Evolutionary conservation across 2,113 vertebrate genomes (phyloP).

Genomic region (Perca fluviatilis): DNA sequence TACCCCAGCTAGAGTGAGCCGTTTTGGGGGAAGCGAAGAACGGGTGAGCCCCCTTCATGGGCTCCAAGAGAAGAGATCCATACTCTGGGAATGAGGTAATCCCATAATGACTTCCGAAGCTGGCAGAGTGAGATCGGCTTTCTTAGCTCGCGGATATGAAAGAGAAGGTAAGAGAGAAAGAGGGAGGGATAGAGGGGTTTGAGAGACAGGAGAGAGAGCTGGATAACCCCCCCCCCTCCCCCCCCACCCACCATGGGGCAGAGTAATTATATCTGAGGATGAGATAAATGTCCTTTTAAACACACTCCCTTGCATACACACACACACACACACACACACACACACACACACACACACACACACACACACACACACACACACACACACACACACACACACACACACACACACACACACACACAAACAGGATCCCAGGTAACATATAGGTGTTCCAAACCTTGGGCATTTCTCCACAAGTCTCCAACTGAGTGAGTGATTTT

Average conservation of each 20-base stretch:
- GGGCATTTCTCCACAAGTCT: constrained; percentile 70
- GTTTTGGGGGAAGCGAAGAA: constrained; percentile 37
- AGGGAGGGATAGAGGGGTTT: constrained; percentile 27
- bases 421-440: constrained; percentile 56
- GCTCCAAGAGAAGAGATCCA: constrained; percentile 57
- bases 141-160: constrained; percentile 40
- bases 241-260: constrained; percentile 52
- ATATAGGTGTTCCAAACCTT: constrained; percentile 68
- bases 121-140: constrained; percentile 62
- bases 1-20: constrained; percentile 32
- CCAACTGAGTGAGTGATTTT: constrained; percentile 75
- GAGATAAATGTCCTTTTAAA: constrained; percentile 80
- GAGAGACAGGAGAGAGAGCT: constrained; percentile 33
- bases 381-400: constrained; percentile 27
- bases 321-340: constrained; percentile 2
- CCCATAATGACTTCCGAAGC: constrained; percentile 75
- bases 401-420: constrained; percentile 24
- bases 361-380: constrained; percentile 15
- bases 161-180: constrained; percentile 41
- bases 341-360: constrained; percentile 27
- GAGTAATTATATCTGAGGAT: constrained; percentile 79
- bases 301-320: constrained; percentile 27
- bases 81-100: constrained; percentile 75
- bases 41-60: constrained; percentile 7
- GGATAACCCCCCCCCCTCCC: constrained; percentile 39